Evolutionary conservation across 2,113 vertebrate species (phyloP), one percentile per base, ranked within the genome.

Genomic region (Origma solitaria): DNA sequence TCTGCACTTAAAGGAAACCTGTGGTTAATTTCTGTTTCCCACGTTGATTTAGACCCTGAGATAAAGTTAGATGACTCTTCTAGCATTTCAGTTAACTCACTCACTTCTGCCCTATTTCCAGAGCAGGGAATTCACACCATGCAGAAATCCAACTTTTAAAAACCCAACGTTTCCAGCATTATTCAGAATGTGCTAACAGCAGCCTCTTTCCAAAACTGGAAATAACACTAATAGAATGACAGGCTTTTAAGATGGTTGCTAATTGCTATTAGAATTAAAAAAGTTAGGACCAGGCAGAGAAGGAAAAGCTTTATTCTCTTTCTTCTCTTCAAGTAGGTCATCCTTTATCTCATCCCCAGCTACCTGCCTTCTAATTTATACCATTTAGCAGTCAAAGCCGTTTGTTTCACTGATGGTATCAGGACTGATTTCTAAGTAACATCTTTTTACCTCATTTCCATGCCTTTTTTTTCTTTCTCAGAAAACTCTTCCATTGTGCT

Each of bases 341-440:
- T 81, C 77, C 80, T 96, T 90, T 84, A 90, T 47, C 76, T 62
- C 49, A 60, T 71, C 65, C 58, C 68, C 76, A 64, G 90, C 45
- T 79, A 95, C 88, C 82, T 93, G 86, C 72, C 77, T 93, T 90
- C 82, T 88, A 86, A 91, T 96, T 96, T 90, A 78, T 72, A 92
- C 45, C 80, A 92, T 79, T 86, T 78, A 78, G 73, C 64, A 64
- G 53, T 69, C 83, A 94, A 86, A 94, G 70, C 65, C 10, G 0
- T 86, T 91, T 92, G 72, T 93, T 95, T 78, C 86, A 90, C 35
- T 78, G 56, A 82, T 2, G 5, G 77, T 71, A 90, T 81, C 82
- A 88, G 54, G 10, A 66, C 40, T 82, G 82, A 81, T 92, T 81
- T 87, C 37, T 35, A 78, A 90, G 79, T 81, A 91, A 86, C 45